Conservation (phyloP, 2,888 invertebrate genomes). For the Mactromeris polynyma region DNA sequence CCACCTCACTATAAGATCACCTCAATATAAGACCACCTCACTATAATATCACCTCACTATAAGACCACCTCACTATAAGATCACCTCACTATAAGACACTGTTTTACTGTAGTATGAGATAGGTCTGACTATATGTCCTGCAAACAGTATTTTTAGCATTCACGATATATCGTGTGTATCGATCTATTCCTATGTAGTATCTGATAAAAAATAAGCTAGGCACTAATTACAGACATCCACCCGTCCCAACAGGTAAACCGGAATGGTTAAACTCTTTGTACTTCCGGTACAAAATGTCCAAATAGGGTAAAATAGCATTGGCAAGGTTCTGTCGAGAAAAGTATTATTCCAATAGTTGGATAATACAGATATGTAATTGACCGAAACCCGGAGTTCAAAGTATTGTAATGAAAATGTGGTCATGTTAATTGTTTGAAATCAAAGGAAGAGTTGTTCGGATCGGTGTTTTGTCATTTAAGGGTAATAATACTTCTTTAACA, state of each 20-base stretch:
- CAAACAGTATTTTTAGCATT: background rate
- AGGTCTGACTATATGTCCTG: too few species aligned
- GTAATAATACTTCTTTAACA: background rate
- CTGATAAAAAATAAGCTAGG: constrained; percentile 3
- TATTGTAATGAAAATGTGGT: background rate
- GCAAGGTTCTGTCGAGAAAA: background rate
- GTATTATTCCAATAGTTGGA: background rate
- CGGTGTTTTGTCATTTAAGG: background rate
- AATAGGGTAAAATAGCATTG: background rate
- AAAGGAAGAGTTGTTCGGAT: background rate
- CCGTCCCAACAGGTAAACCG: background rate
- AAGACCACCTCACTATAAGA: too few species aligned
- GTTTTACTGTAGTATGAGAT: too few species aligned
- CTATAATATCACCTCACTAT: too few species aligned
- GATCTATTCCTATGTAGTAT: background rate
- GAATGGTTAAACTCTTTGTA: background rate
- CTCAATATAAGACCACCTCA: too few species aligned
- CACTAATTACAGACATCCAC: background rate
- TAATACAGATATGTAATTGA: background rate
- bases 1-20: too few species aligned
- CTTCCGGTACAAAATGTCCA: constrained; percentile 5
- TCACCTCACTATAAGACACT: too few species aligned
- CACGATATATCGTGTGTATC: background rate
- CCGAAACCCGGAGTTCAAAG: background rate
- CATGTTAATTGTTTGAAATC: constrained; percentile 19